Conservation (phyloP, 2,888 invertebrate species). For the Steromphala cineraria region DNA sequence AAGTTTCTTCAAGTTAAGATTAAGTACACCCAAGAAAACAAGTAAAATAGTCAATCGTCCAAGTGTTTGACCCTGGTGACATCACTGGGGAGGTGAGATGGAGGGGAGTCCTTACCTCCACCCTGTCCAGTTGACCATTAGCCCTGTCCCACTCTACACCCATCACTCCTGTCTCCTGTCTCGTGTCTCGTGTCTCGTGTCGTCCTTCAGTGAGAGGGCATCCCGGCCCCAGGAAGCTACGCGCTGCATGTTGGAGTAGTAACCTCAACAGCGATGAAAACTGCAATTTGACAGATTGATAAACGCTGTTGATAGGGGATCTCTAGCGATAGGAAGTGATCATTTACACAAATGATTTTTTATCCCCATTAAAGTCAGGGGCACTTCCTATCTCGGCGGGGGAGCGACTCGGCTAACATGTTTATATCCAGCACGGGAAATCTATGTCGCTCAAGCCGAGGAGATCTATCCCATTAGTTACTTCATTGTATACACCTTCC, state of each 20-base stretch:
- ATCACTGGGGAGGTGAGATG: too few relatives aligned
- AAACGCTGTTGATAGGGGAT: not conserved
- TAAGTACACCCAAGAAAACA: too few relatives aligned
- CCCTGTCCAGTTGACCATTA: too few relatives aligned
- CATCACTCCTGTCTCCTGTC: not conserved
- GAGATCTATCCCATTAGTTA: too few relatives aligned
- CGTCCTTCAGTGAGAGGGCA: too few relatives aligned
- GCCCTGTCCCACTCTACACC: too few relatives aligned
- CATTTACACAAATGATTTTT: conserved; percentile 11
- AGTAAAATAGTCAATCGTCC: too few relatives aligned
- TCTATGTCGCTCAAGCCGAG: not conserved
- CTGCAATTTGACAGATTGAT: not conserved
- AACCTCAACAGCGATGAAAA: not conserved
- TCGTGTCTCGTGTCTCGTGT: too few relatives aligned
- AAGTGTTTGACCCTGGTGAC: too few relatives aligned
- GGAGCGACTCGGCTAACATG: not conserved
- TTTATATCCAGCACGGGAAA: not conserved
- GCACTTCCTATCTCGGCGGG: conserved; percentile 1
- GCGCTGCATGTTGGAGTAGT: not conserved
- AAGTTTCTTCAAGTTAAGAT: too few relatives aligned
- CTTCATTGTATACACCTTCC: not conserved
- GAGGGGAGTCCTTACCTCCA: too few relatives aligned
- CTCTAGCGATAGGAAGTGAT: conserved; percentile 1
- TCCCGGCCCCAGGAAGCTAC: not conserved
- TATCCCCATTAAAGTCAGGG: conserved; percentile 2